These are phyloP conservation scores for Mastacembelus armatus DNA, from an alignment of 2,797 vertebrate species.

Conservation along the genomic window DNA sequence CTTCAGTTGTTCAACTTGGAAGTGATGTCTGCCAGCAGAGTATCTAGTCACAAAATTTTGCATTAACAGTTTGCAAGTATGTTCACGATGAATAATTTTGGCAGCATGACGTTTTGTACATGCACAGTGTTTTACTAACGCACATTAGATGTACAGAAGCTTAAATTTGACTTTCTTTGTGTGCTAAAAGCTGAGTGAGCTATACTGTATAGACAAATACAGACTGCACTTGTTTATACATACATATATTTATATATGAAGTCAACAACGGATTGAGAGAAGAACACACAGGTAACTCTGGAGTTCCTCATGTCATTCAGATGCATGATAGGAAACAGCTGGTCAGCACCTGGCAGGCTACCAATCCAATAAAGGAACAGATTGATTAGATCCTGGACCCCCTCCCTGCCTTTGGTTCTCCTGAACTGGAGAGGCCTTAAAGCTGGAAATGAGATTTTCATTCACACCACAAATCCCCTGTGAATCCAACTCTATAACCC, in stretches of 20 bases:
- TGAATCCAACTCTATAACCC: slow-evolving; percentile 56
- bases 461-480: slow-evolving; percentile 74
- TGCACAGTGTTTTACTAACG: neutral
- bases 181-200: slow-evolving; percentile 2
- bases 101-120: neutral
- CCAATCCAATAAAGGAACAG: slow-evolving; percentile 69
- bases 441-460: slow-evolving; percentile 80
- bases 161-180: neutral
- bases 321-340: slow-evolving; percentile 66
- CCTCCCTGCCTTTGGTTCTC: slow-evolving; percentile 26
- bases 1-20: too few species aligned
- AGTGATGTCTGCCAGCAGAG: too few species aligned
- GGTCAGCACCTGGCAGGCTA: slow-evolving; percentile 67
- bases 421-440: slow-evolving; percentile 59
- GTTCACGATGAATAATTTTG: too few species aligned
- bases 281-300: slow-evolving; percentile 12
- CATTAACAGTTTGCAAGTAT: too few species aligned
- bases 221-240: neutral
- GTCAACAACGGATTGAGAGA: neutral
- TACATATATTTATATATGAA: too few species aligned
- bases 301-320: slow-evolving; percentile 38
- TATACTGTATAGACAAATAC: too few species aligned
- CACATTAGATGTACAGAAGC: neutral
- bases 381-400: slow-evolving; percentile 74
- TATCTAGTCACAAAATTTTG: too few species aligned